phyloP scores from a whole-genome alignment of 2,797 vertebrate species.

The Poecilia wingei region DNA sequence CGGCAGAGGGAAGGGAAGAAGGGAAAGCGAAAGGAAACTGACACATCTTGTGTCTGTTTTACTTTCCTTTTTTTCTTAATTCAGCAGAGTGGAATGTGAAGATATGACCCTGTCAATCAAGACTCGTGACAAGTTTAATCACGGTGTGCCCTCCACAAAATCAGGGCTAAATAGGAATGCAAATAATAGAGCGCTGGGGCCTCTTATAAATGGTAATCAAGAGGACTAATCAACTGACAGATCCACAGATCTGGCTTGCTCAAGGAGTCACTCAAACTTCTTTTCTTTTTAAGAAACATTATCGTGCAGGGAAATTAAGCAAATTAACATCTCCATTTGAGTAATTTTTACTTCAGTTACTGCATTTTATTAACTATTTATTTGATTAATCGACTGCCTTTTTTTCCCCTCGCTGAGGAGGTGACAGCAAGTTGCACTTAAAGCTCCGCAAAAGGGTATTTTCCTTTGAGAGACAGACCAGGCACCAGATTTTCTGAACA shows the following conservation, averaged over 20 bases:
- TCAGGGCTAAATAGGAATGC: conserved; percentile 99
- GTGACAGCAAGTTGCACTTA: conserved; percentile 71
- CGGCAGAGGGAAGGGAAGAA: conserved; percentile 5
- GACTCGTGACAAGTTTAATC: conserved; percentile 98
- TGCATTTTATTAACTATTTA: conserved; percentile 41
- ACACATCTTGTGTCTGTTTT: conserved; percentile 86
- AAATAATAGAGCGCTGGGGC: conserved; percentile 97
- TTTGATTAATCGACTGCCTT: conserved; percentile 46
- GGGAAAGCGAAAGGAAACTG: conserved; percentile 75
- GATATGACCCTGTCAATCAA: conserved; percentile 99
- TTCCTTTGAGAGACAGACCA: conserved; percentile 68
- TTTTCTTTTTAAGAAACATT: conserved; percentile 42
- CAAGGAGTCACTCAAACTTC: conserved; percentile 90
- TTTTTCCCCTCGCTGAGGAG: conserved; percentile 4
- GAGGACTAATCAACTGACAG: conserved; percentile 99
- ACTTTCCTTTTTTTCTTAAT: conserved; percentile 85
- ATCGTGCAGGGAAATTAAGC: conserved; percentile 15
- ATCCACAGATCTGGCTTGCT: conserved; percentile 91
- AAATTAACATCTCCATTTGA: conserved; percentile 19
- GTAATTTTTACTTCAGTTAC: conserved; percentile 31
- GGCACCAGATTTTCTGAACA: conserved; percentile 77
- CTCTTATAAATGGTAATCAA: conserved; percentile 99
- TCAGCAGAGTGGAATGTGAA: conserved; percentile 95
- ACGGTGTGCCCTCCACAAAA: conserved; percentile 95
- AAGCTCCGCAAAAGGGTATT: conserved; percentile 62